These are phyloP conservation scores for Drosophila cardini DNA, from an alignment of 1,140 invertebrate species.

Conservation along the genomic window DNA sequence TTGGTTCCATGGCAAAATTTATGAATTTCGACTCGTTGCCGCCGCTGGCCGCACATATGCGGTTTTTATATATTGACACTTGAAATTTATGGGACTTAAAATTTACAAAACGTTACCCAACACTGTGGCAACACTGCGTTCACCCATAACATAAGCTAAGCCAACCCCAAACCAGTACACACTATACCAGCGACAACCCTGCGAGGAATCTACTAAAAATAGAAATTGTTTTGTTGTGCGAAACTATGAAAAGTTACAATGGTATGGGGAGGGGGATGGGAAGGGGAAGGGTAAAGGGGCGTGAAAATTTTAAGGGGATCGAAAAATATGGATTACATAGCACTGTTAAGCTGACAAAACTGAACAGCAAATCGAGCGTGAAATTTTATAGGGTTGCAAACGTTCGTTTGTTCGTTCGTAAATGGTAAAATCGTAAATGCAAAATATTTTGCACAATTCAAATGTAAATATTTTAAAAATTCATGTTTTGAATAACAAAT, in stretches of 20 bases:
- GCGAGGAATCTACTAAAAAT: slow-evolving; percentile 7
- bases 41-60: slow-evolving; percentile 53
- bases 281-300: no score
- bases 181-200: background rate
- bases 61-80: slow-evolving; percentile 61
- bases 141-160: background rate
- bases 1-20: slow-evolving; percentile 49
- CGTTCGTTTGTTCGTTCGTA: background rate
- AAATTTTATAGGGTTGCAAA: slow-evolving; percentile 16
- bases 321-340: no score
- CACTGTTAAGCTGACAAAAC: slow-evolving; percentile 18
- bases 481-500: no score
- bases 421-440: background rate
- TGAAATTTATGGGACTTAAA: slow-evolving; percentile 58
- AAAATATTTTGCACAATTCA: no score
- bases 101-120: slow-evolving; percentile 47
- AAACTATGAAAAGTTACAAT: slow-evolving; percentile 45
- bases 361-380: slow-evolving; percentile 18
- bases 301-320: background rate
- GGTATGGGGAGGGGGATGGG: background rate
- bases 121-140: background rate
- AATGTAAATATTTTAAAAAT: no score
- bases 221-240: slow-evolving; percentile 44
- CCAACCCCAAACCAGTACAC: background rate
- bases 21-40: slow-evolving; percentile 56